Conservation (phyloP, 30 jellyfish, hydroid and myxozoan genomes). For the Turritopsis rubra region DNA sequence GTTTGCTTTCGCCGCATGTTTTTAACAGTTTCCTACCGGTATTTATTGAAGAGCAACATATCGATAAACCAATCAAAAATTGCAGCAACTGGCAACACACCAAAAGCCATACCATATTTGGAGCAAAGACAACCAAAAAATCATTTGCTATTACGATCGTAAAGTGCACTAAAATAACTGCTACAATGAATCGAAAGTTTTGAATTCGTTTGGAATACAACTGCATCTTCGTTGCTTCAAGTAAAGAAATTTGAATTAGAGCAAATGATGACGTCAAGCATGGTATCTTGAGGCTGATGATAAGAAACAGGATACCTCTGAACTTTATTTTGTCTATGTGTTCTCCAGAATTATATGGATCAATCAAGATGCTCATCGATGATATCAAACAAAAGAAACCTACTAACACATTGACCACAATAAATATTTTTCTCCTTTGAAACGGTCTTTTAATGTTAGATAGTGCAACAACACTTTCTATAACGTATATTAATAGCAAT, state of each 20-base stretch:
- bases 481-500: neutral
- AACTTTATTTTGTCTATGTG: neutral
- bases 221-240: conserved; percentile 5
- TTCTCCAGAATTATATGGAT: conserved; percentile 4
- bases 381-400: neutral
- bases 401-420: neutral
- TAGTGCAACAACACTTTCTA: neutral
- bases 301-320: neutral
- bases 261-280: neutral
- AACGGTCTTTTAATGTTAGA: neutral
- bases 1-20: neutral
- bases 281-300: neutral
- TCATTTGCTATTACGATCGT: neutral
- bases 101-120: neutral
- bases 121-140: neutral
- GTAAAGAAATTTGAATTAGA: neutral
- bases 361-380: neutral
- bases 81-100: neutral
- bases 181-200: neutral
- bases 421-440: neutral
- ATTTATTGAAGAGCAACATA: neutral
- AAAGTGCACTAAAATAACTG: neutral
- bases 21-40: neutral
- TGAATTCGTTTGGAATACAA: neutral
- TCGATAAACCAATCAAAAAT: neutral